Evolutionary conservation across 2,113 vertebrate species (phyloP).

Genomic region (Muntiacus muntjak): DNA sequence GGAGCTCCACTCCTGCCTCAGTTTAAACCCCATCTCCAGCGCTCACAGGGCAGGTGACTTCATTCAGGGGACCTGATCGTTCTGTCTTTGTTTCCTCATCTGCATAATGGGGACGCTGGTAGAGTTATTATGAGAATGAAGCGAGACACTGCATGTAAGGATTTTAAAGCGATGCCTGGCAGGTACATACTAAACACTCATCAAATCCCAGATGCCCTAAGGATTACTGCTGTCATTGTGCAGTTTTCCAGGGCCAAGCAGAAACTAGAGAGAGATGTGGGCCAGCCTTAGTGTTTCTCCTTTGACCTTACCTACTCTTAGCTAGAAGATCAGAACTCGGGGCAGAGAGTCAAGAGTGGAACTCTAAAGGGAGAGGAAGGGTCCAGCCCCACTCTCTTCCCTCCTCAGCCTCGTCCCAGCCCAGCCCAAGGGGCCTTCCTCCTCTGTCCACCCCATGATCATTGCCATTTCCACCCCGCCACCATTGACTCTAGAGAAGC

Average conservation of each 20-base stretch:
- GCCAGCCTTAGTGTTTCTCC: background rate
- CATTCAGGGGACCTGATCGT: background rate
- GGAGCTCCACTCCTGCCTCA: background rate
- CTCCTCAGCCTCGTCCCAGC: background rate
- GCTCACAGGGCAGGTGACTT: background rate
- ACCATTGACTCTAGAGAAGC: background rate
- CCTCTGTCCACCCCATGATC: background rate
- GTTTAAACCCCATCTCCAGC: background rate
- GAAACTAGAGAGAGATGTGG: background rate
- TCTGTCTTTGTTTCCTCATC: background rate
- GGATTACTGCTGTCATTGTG: fast-evolving
- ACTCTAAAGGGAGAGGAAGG: background rate
- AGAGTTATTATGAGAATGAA: background rate
- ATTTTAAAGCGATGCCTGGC: background rate
- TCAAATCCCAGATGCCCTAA: background rate
- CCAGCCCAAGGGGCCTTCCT: background rate
- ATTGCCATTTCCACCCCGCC: background rate
- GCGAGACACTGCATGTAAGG: background rate
- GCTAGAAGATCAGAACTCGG: background rate
- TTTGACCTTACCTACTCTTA: background rate
- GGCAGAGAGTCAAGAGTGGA: background rate
- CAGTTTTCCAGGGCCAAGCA: background rate
- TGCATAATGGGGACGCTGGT: background rate
- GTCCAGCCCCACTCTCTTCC: background rate
- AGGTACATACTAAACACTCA: background rate